phyloP scores from a whole-genome alignment of 2,797 vertebrate genomes.

The Avahi laniger region DNA sequence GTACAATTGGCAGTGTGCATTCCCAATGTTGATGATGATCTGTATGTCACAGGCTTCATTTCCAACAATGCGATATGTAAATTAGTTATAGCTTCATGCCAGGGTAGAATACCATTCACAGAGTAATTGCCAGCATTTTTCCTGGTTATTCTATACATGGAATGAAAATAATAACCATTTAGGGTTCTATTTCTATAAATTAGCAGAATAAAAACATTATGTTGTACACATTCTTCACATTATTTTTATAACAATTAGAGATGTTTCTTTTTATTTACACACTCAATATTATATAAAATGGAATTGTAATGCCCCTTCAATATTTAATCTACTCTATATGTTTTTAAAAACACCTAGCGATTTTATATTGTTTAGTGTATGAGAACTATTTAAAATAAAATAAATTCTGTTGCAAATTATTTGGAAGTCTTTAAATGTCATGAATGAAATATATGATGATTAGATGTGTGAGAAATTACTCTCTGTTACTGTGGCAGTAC shows the following conservation, averaged over 20 bases:
- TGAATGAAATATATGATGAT: slow-evolving; percentile 50
- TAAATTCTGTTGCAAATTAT: slow-evolving; percentile 44
- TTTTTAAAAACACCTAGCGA: slow-evolving; percentile 48
- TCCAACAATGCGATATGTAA: slow-evolving; percentile 73
- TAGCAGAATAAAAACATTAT: slow-evolving; percentile 54
- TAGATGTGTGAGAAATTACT: slow-evolving; percentile 33
- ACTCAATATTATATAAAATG: slow-evolving; percentile 30
- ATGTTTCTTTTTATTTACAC: slow-evolving; percentile 24
- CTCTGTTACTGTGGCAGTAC: slow-evolving; percentile 15
- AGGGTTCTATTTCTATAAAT: slow-evolving; percentile 62
- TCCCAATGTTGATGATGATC: slow-evolving; percentile 67
- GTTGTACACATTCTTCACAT: neutral
- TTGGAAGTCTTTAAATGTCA: slow-evolving; percentile 36
- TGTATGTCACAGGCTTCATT: slow-evolving; percentile 73
- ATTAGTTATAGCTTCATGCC: slow-evolving; percentile 69
- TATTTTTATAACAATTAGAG: slow-evolving; percentile 53
- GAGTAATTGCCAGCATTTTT: slow-evolving; percentile 75
- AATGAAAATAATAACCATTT: slow-evolving; percentile 61
- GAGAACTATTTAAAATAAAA: slow-evolving; percentile 49
- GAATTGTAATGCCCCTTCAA: slow-evolving; percentile 26
- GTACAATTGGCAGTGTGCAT: slow-evolving; percentile 48
- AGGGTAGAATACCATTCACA: slow-evolving; percentile 59
- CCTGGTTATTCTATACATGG: slow-evolving; percentile 63
- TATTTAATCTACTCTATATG: slow-evolving; percentile 47
- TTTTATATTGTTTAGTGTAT: slow-evolving; percentile 33